Percentiles rank a stretch among this genome's conserved stretches.
These are phyloP conservation scores for Euthynnus affinis DNA, from an alignment of 2,797 vertebrate species.

Conservation along the genomic window DNA sequence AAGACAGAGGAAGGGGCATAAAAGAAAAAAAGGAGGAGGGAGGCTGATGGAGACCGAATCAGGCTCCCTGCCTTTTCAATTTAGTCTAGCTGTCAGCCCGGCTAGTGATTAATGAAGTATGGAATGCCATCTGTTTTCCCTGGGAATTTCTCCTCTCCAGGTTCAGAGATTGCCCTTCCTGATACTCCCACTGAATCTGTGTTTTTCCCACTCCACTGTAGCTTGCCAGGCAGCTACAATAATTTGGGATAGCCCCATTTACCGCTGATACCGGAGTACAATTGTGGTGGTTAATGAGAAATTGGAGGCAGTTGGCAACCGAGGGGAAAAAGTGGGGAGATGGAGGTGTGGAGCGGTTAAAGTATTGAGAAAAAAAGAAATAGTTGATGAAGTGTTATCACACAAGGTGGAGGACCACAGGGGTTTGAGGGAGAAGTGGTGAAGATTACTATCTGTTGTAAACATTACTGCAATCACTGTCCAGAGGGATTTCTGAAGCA, in stretches of 20 bases:
- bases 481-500: conserved; percentile 18
- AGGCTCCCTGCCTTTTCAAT: conserved; percentile 61
- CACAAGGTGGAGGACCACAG: conserved; percentile 21
- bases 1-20: conserved; percentile 50
- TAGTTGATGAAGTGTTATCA: conserved; percentile 48
- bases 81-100: conserved; percentile 65
- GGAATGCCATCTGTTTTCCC: conserved; percentile 64
- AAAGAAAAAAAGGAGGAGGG: conserved; percentile 17
- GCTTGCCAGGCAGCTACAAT: conserved; percentile 2
- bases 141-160: conserved; percentile 58
- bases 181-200: conserved; percentile 27
- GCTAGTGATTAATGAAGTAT: conserved; percentile 72
- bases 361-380: conserved; percentile 24
- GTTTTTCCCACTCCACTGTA: conserved; percentile 12
- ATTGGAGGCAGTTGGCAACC: conserved; percentile 1
- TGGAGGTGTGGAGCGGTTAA: background rate
- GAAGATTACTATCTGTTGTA: conserved; percentile 40
- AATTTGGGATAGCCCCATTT: conserved; percentile 36
- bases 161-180: conserved; percentile 35
- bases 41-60: conserved; percentile 53
- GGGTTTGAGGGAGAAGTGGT: conserved; percentile 23
- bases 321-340: background rate
- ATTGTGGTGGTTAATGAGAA: conserved; percentile 36
- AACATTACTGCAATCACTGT: conserved; percentile 37
- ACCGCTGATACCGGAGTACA: conserved; percentile 4